Conservation (phyloP, 2,113 vertebrate species). For the Pedionomus torquatus region DNA sequence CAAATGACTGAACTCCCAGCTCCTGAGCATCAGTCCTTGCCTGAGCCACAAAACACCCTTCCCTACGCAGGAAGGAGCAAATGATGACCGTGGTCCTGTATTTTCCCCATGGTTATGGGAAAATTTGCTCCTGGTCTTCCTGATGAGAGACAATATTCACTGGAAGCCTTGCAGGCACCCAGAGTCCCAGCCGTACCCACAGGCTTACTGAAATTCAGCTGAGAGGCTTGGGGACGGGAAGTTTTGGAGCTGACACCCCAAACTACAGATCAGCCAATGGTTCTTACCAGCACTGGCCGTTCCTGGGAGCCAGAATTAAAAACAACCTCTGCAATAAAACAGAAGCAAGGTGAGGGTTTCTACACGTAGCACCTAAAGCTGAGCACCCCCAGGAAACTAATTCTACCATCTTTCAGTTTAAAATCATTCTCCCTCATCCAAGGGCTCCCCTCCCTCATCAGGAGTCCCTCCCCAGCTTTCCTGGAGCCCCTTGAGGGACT, state of each 20-base stretch:
- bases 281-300: not conserved
- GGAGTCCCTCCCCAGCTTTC: too few species aligned
- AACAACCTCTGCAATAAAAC: not conserved
- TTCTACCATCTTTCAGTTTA: too few species aligned
- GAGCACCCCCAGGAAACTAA: not conserved
- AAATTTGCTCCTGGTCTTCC: not conserved
- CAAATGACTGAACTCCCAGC: not conserved
- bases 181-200: not conserved
- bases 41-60: not conserved
- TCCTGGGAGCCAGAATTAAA: not conserved
- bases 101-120: not conserved
- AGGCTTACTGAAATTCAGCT: not conserved
- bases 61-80: not conserved
- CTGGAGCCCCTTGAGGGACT: not conserved
- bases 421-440: too few species aligned
- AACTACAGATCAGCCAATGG: not conserved
- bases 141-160: too few species aligned
- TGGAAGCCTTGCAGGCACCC: not conserved
- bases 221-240: not conserved
- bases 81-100: fast-evolving
- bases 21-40: not conserved
- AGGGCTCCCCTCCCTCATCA: too few species aligned
- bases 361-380: not conserved
- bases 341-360: not conserved
- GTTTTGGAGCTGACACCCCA: not conserved